Conservation (phyloP, 2,113 vertebrate species). For the Gallinago paraguaiae region DNA sequence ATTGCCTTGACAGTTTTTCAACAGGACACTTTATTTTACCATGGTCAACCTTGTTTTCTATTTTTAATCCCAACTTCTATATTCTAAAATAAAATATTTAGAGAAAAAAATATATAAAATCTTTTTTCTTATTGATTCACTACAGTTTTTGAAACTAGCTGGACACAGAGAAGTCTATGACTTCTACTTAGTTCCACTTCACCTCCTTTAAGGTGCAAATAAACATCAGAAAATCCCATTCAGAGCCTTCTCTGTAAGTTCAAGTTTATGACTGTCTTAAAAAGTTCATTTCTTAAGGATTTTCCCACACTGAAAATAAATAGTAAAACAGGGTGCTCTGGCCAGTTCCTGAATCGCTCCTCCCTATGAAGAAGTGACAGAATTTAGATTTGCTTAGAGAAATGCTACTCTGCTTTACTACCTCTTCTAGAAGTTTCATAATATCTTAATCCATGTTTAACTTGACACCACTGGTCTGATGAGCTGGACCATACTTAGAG, state of each 20-base stretch:
- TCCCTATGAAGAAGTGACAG: background rate
- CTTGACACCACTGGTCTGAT: background rate
- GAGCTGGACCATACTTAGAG: background rate
- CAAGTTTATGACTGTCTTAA: background rate
- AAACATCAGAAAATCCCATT: background rate
- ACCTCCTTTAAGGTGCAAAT: background rate
- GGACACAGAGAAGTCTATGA: background rate
- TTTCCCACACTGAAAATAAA: background rate
- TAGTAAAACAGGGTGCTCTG: background rate
- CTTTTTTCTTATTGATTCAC: background rate
- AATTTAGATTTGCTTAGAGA: background rate
- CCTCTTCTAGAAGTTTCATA: background rate
- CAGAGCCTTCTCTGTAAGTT: background rate
- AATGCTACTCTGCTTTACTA: background rate
- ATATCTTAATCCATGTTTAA: background rate
- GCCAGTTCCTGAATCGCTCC: background rate
- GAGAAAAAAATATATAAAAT: background rate
- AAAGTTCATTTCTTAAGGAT: background rate
- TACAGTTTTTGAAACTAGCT: background rate
- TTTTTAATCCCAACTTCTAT: fast-evolving
- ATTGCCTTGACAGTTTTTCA: background rate
- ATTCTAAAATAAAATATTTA: background rate
- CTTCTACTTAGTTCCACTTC: background rate
- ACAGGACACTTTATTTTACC: background rate
- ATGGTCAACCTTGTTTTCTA: background rate